Evolutionary conservation across 2,888 invertebrate genomes (phyloP).

Genomic region (Watsonalla cultraria): DNA sequence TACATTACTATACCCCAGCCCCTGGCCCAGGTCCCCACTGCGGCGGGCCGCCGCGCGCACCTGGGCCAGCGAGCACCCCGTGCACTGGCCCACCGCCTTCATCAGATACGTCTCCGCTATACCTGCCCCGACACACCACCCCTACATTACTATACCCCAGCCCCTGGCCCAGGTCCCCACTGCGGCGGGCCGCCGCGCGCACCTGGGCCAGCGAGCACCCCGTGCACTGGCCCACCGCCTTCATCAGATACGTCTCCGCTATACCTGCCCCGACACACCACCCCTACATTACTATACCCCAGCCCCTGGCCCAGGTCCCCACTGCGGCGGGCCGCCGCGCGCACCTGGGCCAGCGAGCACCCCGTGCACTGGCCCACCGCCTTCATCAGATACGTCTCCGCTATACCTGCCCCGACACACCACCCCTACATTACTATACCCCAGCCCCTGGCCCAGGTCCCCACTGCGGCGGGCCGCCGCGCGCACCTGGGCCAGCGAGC

Average conservation of each 20-base stretch:
- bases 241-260: slow-evolving; percentile 96
- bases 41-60: slow-evolving; percentile 81
- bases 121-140: slow-evolving; percentile 75
- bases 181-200: slow-evolving; percentile 77
- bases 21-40: slow-evolving; percentile 93
- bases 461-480: slow-evolving; percentile 81
- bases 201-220: slow-evolving; percentile 91
- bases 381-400: slow-evolving; percentile 96
- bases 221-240: slow-evolving; percentile 94
- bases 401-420: slow-evolving; percentile 83
- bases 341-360: slow-evolving; percentile 89
- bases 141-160: not conserved
- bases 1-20: not conserved
- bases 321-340: slow-evolving; percentile 74
- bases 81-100: slow-evolving; percentile 95
- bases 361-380: slow-evolving; percentile 95
- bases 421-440: not conserved
- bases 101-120: slow-evolving; percentile 96
- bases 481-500: slow-evolving; percentile 90
- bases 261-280: slow-evolving; percentile 81
- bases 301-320: slow-evolving; percentile 93
- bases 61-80: slow-evolving; percentile 90
- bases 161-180: slow-evolving; percentile 92
- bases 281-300: not conserved
- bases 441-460: slow-evolving; percentile 88